Percentiles rank a stretch among this genome's conserved stretches.
These are phyloP conservation scores for Clarias magur DNA, from an alignment of 2,113 vertebrate genomes.

Conservation along the genomic window DNA sequence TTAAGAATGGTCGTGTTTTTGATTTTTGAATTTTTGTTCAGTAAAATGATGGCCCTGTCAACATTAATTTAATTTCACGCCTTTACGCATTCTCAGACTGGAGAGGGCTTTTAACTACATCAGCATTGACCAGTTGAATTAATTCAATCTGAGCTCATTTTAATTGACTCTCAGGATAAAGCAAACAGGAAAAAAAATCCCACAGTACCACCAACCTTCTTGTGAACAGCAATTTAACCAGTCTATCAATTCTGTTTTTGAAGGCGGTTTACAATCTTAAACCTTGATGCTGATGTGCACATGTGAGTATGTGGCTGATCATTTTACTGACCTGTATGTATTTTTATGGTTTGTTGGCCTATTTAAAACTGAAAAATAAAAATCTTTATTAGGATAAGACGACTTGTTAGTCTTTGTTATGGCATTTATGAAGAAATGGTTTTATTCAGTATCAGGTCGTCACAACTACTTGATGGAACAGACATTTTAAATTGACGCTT, in stretches of 20 bases:
- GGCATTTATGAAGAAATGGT: neutral
- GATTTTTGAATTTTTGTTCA: slow-evolving; percentile 11
- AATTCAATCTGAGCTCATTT: slow-evolving; percentile 59
- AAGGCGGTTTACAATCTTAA: slow-evolving; percentile 67
- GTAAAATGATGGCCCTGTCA: slow-evolving; percentile 23
- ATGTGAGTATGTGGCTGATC: slow-evolving; percentile 62
- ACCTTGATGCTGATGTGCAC: slow-evolving; percentile 67
- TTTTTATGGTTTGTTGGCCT: slow-evolving; percentile 69
- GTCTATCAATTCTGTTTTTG: slow-evolving; percentile 52
- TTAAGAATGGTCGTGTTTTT: slow-evolving; percentile 8
- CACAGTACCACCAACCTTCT: slow-evolving; percentile 44
- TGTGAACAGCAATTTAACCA: slow-evolving; percentile 27
- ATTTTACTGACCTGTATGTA: slow-evolving; percentile 66
- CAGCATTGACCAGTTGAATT: slow-evolving; percentile 59
- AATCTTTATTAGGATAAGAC: slow-evolving; percentile 65
- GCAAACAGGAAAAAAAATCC: slow-evolving; percentile 44
- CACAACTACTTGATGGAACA: neutral
- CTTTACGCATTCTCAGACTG: slow-evolving; percentile 45
- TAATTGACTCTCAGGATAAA: slow-evolving; percentile 71
- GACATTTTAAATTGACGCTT: neutral
- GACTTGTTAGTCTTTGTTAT: neutral
- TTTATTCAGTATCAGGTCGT: neutral
- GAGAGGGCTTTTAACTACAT: slow-evolving; percentile 58
- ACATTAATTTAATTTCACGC: slow-evolving; percentile 27
- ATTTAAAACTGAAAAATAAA: slow-evolving; percentile 76